Base-by-base conservation (phyloP, 2,113 vertebrate genomes). In the Dipodomys stephensi region DNA sequence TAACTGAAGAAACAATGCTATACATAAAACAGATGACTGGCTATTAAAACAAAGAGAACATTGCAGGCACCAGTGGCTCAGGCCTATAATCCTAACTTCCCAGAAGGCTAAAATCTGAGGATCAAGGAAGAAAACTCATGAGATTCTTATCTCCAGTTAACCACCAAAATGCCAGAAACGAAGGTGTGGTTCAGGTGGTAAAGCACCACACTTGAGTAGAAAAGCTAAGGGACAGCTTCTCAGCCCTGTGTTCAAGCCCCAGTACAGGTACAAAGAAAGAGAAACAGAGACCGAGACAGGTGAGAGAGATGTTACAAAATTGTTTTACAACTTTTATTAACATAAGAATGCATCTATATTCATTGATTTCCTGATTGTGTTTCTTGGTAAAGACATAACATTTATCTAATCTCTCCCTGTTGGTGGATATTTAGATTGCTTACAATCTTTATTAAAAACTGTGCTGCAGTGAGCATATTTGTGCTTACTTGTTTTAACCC, bases 311-410 rank as follows among this genome's bases (percentile, higher is more conserved):
- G 35, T 72, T 89, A 35, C 3, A 76, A 83, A 7, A 28, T 30
- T 67, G 69, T 28, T 65, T 20, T 28, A 22, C 23, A 87, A n/a
- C 12, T 77, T 76, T 28, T 83, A 72, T 69, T 28, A 62, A 53
- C 13, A 15, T 39, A 64, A 73, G 27, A 72, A 46, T 64, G 67
- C 71, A 62, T 68, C 67, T 25, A 72, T n/a, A 60, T 57, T 46
- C 53, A 49, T 83, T 44, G 28, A 94, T 88, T 46, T 39, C 32
- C 57, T 73, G 69, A 74, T 64, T 64, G 73, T 67, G n/a, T 15
- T 44, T 89, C 46, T 90, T 91, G 81, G 27, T 78, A 89, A 94
- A 83, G 69, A 22, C 5, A 68, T 30, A 83, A 53, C 39, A 83
- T 44, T 94, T 87, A 92, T 79, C 87, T 71, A 71, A 93, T 72